Base-by-base conservation (phyloP, 2,888 invertebrate genomes). In the Ormyrus rosae region DNA sequence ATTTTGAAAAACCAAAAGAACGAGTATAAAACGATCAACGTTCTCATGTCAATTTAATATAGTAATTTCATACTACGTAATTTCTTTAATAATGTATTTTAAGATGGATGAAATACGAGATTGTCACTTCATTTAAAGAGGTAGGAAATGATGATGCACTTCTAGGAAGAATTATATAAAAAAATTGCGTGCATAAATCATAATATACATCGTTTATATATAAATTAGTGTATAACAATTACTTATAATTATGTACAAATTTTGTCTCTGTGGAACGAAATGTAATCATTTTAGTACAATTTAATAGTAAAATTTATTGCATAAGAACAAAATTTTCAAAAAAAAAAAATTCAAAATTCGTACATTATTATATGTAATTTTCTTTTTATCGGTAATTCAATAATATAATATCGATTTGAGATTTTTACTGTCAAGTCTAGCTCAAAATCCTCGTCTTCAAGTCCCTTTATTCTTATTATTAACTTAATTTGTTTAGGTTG, bases 11-110 rank as follows among this genome's bases (percentile, higher is more conserved):
- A 56, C 34, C 13, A 19, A 67, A 61, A 50, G 53, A 74, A 80
- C 50, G 74, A 48, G n/a, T 67, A 55, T 68, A 63, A 72, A 61
- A 64, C n/a, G 51, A 68, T 56, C 19, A 72, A 72, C 63, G 51
- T 70, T 80, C 67, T 72, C 61, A 50, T 50, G 68, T 77, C 68
- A 77, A 76, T 72, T 77, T 72, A 72, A 58, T 65, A 5, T n/a
- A 50, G 34, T 55, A 65, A 67, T 67, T 75, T 65, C 58, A 65
- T 60, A 55, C 61, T 64, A 46, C 19, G 34, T 72, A 64, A 63
- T 71, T 81, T 77, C 58, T 79, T 79, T 58, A 64, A 64, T 69
- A 51, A 50, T 53, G 69, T 74, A 64, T 58, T 55, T 74, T 51
- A 64, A 79, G 58, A 50, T 48, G 55, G 73, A 68, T 68, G 51